These are phyloP conservation scores for Dynastes grantii DNA, from an alignment of 2,888 invertebrate genomes.

Conservation along the genomic window DNA sequence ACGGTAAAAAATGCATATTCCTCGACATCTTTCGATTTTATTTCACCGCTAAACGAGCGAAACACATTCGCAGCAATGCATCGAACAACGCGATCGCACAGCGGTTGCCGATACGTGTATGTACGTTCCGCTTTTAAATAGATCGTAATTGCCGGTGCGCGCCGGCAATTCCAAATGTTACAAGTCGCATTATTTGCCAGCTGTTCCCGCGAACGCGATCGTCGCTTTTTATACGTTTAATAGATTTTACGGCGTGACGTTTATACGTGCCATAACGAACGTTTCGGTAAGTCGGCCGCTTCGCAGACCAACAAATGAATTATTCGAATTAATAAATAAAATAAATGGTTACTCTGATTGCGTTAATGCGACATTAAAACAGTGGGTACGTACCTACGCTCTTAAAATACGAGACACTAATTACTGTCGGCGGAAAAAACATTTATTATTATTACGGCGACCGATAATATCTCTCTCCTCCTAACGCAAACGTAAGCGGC, in stretches of 20 bases:
- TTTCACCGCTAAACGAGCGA: too few species aligned
- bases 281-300: background rate
- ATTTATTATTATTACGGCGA: slow-evolving; percentile 7
- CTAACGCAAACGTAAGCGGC: background rate
- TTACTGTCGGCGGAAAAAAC: slow-evolving; percentile 9
- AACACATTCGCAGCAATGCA: too few species aligned
- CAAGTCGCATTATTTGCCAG: slow-evolving; percentile 27
- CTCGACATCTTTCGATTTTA: too few species aligned
- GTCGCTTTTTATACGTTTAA: slow-evolving; percentile 13
- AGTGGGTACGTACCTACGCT: slow-evolving; percentile 6
- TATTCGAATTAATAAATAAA: slow-evolving; percentile 37
- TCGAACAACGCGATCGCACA: too few species aligned
- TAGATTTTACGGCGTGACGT: slow-evolving; percentile 31
- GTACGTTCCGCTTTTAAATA: slow-evolving; percentile 16
- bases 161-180: slow-evolving; percentile 18
- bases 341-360: slow-evolving; percentile 17
- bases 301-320: slow-evolving; percentile 8
- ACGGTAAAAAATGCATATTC: too few species aligned
- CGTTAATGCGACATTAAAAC: slow-evolving; percentile 29
- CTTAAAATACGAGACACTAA: slow-evolving; percentile 27
- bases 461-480: slow-evolving; percentile 1
- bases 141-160: slow-evolving; percentile 19
- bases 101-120: background rate
- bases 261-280: slow-evolving; percentile 5
- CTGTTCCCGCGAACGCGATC: slow-evolving; percentile 3